phyloP scores from a whole-genome alignment of 2,888 invertebrate species.

The Ferdinandea cuprea region DNA sequence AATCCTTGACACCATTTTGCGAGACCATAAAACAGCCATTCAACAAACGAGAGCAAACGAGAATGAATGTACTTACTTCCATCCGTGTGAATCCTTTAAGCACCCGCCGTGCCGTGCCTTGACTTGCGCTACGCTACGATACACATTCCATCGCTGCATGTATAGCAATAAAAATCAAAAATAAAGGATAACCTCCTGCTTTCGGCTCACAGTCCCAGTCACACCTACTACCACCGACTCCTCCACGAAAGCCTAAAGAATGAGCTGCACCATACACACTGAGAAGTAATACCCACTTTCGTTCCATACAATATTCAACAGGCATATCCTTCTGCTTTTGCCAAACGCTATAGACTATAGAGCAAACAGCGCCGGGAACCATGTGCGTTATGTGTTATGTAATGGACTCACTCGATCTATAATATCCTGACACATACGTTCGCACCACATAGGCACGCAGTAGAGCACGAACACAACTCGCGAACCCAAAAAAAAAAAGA shows the following conservation, averaged over 20 bases:
- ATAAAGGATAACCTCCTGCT: constrained; percentile 75
- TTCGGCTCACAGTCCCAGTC: constrained; percentile 26
- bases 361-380: constrained; percentile 13
- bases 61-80: constrained; percentile 72
- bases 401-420: constrained; percentile 72
- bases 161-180: constrained; percentile 74
- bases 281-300: constrained; percentile 69
- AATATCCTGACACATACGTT: constrained; percentile 67
- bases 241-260: constrained; percentile 47
- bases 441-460: constrained; percentile 71
- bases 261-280: constrained; percentile 51
- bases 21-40: constrained; percentile 74
- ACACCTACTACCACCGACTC: too few relatives aligned
- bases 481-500: constrained; percentile 32
- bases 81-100: constrained; percentile 72
- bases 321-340: constrained; percentile 63
- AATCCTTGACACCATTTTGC: constrained; percentile 74
- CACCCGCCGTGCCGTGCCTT: constrained; percentile 32
- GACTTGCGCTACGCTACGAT: too few relatives aligned
- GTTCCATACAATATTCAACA: constrained; percentile 76
- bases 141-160: constrained; percentile 71
- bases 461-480: constrained; percentile 44
- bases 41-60: constrained; percentile 73
- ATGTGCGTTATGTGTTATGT: constrained; percentile 70
- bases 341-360: constrained; percentile 19